phyloP scores from a whole-genome alignment of 2,888 invertebrate genomes.

The Agriopis aurantiaria region DNA sequence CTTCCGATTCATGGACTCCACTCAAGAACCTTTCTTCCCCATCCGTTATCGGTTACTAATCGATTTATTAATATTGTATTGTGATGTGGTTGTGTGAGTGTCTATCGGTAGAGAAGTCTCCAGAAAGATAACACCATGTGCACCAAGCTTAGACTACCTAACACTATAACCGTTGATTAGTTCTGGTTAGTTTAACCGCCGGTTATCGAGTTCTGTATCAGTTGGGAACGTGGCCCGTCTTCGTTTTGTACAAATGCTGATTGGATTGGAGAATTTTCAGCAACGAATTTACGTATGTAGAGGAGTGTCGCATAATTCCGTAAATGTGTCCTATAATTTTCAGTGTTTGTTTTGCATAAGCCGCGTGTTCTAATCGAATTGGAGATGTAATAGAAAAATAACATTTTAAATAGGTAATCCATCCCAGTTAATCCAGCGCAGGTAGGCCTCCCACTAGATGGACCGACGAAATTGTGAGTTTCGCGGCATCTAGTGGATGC shows the following conservation, averaged over 20 bases:
- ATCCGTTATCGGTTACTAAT: too few species aligned
- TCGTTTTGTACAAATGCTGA: slow-evolving; percentile 40
- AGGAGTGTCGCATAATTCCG: neutral
- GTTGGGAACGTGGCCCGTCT: slow-evolving; percentile 43
- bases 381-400: too few species aligned
- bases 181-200: slow-evolving; percentile 72
- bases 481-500: too few species aligned
- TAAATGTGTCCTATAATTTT: neutral
- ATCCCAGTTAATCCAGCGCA: too few species aligned
- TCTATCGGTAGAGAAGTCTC: neutral
- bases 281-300: slow-evolving; percentile 5
- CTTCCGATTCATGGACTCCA: too few species aligned
- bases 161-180: slow-evolving; percentile 65
- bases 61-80: too few species aligned
- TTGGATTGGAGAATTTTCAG: slow-evolving; percentile 27
- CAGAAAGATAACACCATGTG: slow-evolving; percentile 12
- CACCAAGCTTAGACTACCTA: slow-evolving; percentile 46
- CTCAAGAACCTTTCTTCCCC: too few species aligned
- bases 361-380: too few species aligned
- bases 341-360: too few species aligned
- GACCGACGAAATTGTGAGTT: too few species aligned
- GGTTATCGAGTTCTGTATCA: slow-evolving; percentile 64
- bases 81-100: neutral
- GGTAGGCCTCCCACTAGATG: too few species aligned
- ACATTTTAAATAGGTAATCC: too few species aligned